A percentile compares a stretch with the other conserved stretches of the same genome.
Evolutionary conservation across 2,888 invertebrate species (phyloP).

Genomic region (Drosophila greeni): DNA sequence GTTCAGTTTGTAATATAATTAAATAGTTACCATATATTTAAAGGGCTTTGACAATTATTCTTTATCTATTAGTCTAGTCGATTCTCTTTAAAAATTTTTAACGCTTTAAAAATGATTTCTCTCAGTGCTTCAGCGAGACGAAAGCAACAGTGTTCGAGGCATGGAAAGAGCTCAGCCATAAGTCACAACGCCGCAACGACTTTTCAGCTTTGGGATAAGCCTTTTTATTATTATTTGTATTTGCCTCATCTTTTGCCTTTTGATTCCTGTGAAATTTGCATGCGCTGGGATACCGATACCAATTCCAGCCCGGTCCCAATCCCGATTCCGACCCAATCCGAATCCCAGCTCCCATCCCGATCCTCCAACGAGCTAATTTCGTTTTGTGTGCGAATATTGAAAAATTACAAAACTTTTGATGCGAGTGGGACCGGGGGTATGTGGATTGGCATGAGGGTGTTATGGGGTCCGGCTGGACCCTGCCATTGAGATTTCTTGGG

Average conservation of each 20-base stretch:
- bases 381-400: constrained; percentile 67
- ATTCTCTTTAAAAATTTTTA: too few relatives aligned
- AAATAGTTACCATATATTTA: neutral
- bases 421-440: constrained; percentile 10
- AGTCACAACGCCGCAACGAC: constrained; percentile 72
- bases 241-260: constrained; percentile 55
- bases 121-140: constrained; percentile 21
- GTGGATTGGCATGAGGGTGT: constrained; percentile 1
- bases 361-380: constrained; percentile 64
- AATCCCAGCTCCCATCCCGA: constrained; percentile 20
- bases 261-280: constrained; percentile 72
- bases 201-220: constrained; percentile 57
- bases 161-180: constrained; percentile 52
- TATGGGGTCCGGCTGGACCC: constrained; percentile 20
- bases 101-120: too few relatives aligned
- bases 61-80: too few relatives aligned
- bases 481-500: constrained; percentile 44
- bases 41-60: neutral
- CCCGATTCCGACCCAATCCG: constrained; percentile 27
- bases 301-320: constrained; percentile 32
- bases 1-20: neutral
- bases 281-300: constrained; percentile 45
- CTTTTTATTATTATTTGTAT: constrained; percentile 61
- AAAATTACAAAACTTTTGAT: constrained; percentile 63
- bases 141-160: constrained; percentile 25